Evolutionary conservation across 1,140 invertebrate genomes (phyloP).

Genomic region (Parasteatoda tepidariorum): DNA sequence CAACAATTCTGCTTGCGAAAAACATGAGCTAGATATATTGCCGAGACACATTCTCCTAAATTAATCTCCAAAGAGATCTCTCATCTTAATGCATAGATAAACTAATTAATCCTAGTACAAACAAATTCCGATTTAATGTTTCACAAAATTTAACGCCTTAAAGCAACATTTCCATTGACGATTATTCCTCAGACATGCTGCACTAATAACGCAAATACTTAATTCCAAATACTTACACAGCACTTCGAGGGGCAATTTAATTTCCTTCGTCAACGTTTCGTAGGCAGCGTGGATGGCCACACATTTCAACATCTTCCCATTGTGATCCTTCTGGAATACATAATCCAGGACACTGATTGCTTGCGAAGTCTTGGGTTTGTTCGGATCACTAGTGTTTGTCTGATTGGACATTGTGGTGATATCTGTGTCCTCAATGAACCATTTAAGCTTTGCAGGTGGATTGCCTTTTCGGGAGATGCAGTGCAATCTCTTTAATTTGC

Average conservation of each 20-base stretch:
- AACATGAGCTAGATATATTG: too few relatives aligned
- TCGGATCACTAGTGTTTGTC: constrained; percentile 83
- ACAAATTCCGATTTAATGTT: too few relatives aligned
- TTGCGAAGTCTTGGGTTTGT: constrained; percentile 75
- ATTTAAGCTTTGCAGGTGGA: constrained; percentile 80
- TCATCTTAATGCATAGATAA: too few relatives aligned
- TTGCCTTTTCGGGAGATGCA: constrained; percentile 88
- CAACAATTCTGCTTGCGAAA: too few relatives aligned
- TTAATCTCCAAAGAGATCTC: too few relatives aligned
- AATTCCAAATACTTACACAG: constrained; percentile 86
- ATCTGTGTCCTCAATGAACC: constrained; percentile 76
- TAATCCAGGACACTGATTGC: constrained; percentile 83
- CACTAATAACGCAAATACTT: too few relatives aligned
- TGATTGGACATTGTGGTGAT: constrained; percentile 75
- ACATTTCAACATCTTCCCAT: constrained; percentile 76
- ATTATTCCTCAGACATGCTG: too few relatives aligned
- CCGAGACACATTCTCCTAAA: too few relatives aligned
- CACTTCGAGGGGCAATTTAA: constrained; percentile 82
- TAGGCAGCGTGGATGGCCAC: constrained; percentile 87
- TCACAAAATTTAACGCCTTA: too few relatives aligned
- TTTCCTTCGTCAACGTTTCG: constrained; percentile 75
- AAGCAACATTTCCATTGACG: too few relatives aligned
- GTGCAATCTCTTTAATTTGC: constrained; percentile 80
- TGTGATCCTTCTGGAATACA: constrained; percentile 76
- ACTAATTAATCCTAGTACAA: too few relatives aligned